Base-by-base conservation (phyloP, 2,113 vertebrate genomes). In the Prochilodus magdalenae region DNA sequence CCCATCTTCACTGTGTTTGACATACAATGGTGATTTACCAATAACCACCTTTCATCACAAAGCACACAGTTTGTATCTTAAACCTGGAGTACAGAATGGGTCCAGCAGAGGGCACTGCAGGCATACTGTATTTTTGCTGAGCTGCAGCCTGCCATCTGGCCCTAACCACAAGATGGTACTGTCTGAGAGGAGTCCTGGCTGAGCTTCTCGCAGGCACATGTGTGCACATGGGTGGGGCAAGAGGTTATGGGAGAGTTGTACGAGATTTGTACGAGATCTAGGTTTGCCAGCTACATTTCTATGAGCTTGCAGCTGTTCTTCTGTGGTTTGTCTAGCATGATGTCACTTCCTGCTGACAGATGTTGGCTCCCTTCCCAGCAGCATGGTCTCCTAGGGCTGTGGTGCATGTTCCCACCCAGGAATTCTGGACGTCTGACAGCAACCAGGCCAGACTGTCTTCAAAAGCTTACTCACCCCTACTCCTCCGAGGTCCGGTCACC, bases 391-490 rank as follows among this genome's bases (percentile, higher is more conserved):
- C 87, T 88, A 90, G 91, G 91, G 87, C 91, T 86, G 80, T 89
- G 86, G 89, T 93, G 88, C 85, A 70, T 40, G 89, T 93, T 94
- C 93, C 93, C 93, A 94, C 92, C 90, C 92, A 92, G 91, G 91
- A 94, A 93, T 93, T 88, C 88, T 93, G 91, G 91, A 93, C 26
- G 88, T 89, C 89, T 94, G 93, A 92, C 90, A 92, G 88, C 87
- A 93, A 92, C 91, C 90, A 91, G 90, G 66, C 90, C 88, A 87
- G 90, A 90, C 83, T 90, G 85, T 90, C 89, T 80, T 89, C 91
- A 16, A 11, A 91, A 91, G 83, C 86, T 91, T 85, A 83, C 83
- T 82, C 87, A 88, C 83, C 89, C 88, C 89, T 87, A 81, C 78
- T 90, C 84, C 86, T 87, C 87, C 85, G 81, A 85, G 75, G 83